Evolutionary conservation across 1,140 invertebrate genomes (phyloP).

Genomic region (Acromyrmex echinatior): DNA sequence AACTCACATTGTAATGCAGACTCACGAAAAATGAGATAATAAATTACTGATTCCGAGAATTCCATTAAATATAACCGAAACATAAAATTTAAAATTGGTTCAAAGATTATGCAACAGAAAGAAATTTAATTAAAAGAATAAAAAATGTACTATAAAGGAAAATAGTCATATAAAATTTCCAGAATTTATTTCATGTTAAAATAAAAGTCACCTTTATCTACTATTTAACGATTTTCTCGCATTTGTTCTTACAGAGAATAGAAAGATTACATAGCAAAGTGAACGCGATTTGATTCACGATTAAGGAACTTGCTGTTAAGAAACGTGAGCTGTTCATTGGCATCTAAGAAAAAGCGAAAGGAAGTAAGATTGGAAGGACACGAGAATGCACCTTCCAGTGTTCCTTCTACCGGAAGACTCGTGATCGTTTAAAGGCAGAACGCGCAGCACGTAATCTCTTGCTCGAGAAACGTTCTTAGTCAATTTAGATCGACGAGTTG

Average conservation of each 20-base stretch:
- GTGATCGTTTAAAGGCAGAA: slow-evolving; percentile 51
- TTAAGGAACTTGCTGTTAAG: slow-evolving; percentile 21
- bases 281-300: slow-evolving; percentile 36
- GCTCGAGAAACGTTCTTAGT: neutral
- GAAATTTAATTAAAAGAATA: neutral
- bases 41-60: neutral
- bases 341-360: slow-evolving; percentile 48
- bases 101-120: neutral
- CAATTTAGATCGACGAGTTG: neutral
- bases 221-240: neutral
- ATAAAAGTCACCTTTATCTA: neutral
- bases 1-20: neutral
- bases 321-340: slow-evolving; percentile 49
- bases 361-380: slow-evolving; percentile 46
- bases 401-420: slow-evolving; percentile 22
- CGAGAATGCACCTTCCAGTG: slow-evolving; percentile 61
- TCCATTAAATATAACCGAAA: neutral
- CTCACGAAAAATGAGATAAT: slow-evolving; percentile 10
- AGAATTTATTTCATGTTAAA: neutral
- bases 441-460: slow-evolving; percentile 11
- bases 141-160: neutral
- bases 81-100: neutral
- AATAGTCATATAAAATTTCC: neutral
- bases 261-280: neutral
- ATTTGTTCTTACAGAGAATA: neutral